Evolutionary conservation across 2,113 vertebrate genomes (phyloP).

Genomic region (Hippoglossus stenolepis): DNA sequence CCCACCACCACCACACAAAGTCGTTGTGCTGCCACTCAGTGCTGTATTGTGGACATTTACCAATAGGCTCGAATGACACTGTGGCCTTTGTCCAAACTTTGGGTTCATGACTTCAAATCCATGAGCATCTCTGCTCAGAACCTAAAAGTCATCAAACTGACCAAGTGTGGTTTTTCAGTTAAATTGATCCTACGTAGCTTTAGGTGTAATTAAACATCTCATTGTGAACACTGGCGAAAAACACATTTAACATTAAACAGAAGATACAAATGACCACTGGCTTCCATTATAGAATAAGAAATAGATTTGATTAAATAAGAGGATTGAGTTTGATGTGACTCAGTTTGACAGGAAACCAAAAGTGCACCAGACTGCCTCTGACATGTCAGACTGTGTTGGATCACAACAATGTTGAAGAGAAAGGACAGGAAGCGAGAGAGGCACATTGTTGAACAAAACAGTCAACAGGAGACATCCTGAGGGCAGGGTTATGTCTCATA

Average conservation of each 20-base stretch:
- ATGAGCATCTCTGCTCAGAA: not conserved
- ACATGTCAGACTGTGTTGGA: slow-evolving; percentile 37
- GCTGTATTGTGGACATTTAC: slow-evolving; percentile 17
- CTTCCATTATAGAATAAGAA: not conserved
- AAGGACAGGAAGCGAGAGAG: slow-evolving; percentile 9
- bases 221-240: not conserved
- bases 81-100: not conserved
- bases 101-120: not conserved
- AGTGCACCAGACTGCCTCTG: slow-evolving; percentile 16
- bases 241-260: not conserved
- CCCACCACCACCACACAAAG: not conserved
- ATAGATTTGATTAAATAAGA: slow-evolving; percentile 10
- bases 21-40: slow-evolving; percentile 1
- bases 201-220: not conserved
- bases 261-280: not conserved
- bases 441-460: slow-evolving; percentile 9
- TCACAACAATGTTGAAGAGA: slow-evolving; percentile 19
- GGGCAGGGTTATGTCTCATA: not conserved
- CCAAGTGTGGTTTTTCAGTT: not conserved
- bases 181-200: not conserved
- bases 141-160: not conserved
- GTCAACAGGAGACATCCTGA: slow-evolving; percentile 22
- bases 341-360: slow-evolving; percentile 38
- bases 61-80: not conserved
- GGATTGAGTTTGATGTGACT: slow-evolving; percentile 21